Conservation (phyloP, 1,140 invertebrate species). For the Eriosoma lanigerum region DNA sequence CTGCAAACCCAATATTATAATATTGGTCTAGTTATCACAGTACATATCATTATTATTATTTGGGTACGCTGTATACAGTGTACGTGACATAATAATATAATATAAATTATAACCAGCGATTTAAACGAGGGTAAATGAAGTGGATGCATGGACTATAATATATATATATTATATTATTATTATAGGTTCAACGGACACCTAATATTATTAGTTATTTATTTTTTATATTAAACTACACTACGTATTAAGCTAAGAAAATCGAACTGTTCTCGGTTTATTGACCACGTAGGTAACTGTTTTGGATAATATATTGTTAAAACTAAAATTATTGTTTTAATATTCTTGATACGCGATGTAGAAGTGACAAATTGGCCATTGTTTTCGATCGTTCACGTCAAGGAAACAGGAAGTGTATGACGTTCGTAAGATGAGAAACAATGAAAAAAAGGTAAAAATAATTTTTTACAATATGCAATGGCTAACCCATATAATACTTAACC, state of each 20-base stretch:
- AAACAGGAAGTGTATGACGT: conserved; percentile 43
- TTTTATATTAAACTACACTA: background rate
- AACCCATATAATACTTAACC: background rate
- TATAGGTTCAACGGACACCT: conserved; percentile 47
- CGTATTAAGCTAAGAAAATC: background rate
- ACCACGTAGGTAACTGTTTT: conserved; percentile 15
- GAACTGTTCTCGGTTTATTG: conserved; percentile 36
- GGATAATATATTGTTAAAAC: conserved; percentile 16
- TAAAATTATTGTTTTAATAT: conserved; percentile 43
- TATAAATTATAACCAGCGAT: conserved; percentile 15
- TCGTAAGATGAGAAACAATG: conserved; percentile 22
- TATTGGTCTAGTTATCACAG: background rate
- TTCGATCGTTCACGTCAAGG: conserved; percentile 31
- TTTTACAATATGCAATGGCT: background rate
- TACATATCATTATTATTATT: background rate
- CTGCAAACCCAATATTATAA: background rate
- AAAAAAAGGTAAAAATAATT: conserved; percentile 4
- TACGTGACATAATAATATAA: conserved; percentile 12
- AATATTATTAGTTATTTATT: conserved; percentile 6
- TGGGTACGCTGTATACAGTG: background rate
- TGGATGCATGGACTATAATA: conserved; percentile 13
- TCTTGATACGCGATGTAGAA: background rate
- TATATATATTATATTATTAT: no score
- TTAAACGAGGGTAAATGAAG: conserved; percentile 45
- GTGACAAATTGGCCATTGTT: conserved; percentile 50